These are phyloP conservation scores for Ardeotis arabs DNA, from an alignment of 2,113 vertebrate species.

Conservation along the genomic window DNA sequence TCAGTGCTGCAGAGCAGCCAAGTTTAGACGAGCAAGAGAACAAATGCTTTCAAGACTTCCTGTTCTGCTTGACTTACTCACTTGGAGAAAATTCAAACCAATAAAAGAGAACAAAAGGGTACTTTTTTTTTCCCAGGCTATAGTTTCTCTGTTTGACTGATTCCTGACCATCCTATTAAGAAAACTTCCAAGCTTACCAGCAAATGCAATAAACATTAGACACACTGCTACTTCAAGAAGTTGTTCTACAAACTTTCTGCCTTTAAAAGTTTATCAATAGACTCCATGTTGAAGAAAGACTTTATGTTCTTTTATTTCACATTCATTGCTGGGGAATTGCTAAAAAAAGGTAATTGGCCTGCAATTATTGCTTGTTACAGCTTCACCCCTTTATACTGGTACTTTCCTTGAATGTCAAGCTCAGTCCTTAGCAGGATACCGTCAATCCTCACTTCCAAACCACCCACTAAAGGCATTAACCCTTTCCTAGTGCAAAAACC, in stretches of 20 bases:
- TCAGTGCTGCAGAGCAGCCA: conserved; percentile 38
- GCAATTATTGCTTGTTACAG: neutral
- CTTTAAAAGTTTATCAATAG: neutral
- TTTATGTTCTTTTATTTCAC: neutral
- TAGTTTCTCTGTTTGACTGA: conserved; percentile 26
- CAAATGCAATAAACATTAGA: neutral
- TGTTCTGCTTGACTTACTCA: conserved; percentile 58
- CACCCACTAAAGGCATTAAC: neutral
- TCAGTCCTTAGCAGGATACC: neutral
- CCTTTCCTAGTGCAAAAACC: neutral
- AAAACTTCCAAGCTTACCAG: neutral
- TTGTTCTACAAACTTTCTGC: neutral
- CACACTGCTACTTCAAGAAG: neutral
- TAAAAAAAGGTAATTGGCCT: neutral
- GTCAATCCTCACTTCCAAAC: neutral
- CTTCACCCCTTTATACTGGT: neutral
- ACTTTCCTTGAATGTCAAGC: neutral
- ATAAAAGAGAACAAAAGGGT: conserved; percentile 42
- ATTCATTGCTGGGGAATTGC: neutral
- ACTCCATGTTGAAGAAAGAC: neutral
- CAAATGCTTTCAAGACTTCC: conserved; percentile 54
- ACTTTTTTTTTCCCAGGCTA: conserved; percentile 22
- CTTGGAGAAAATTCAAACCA: conserved; percentile 58
- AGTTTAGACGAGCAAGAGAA: neutral
- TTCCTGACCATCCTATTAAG: conserved; percentile 21